Evolutionary conservation across 2,888 invertebrate genomes (phyloP).

Genomic region (Hyppa rectilinea): DNA sequence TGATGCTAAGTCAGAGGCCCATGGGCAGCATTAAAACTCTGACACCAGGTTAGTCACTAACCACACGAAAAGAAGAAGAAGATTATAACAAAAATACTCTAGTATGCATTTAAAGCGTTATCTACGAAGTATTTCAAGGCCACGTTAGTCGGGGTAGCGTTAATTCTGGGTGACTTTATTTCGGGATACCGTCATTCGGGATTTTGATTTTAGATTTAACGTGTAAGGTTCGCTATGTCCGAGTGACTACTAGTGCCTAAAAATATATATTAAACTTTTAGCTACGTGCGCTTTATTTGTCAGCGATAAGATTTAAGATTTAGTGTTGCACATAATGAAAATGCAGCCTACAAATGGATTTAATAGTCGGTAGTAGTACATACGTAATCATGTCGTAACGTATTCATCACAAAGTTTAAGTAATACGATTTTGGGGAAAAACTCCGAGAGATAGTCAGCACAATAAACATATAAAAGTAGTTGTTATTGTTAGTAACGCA

Average conservation of each 20-base stretch:
- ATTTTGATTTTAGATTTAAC: background rate
- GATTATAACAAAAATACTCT: too few species aligned
- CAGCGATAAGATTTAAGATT: background rate
- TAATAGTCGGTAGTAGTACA: too few species aligned
- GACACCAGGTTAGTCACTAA: too few species aligned
- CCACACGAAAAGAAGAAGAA: too few species aligned
- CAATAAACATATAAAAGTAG: constrained; percentile 8
- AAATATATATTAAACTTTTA: background rate
- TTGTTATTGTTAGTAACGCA: constrained; percentile 26
- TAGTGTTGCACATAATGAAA: too few species aligned
- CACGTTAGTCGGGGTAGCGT: too few species aligned
- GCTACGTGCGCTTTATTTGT: too few species aligned
- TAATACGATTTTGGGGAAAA: constrained; percentile 5
- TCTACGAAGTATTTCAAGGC: too few species aligned
- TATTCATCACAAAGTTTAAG: constrained; percentile 26
- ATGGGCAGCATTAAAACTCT: too few species aligned
- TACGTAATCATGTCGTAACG: background rate
- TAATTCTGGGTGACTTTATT: background rate
- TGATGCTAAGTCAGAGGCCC: too few species aligned
- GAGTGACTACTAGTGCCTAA: background rate
- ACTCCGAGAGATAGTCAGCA: background rate
- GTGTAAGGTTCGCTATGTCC: background rate
- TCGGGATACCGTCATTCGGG: background rate
- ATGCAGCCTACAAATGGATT: too few species aligned
- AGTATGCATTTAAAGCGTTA: too few species aligned